A percentile compares a stretch with the other conserved stretches of the same genome.
Conservation (phyloP, 1,140 invertebrate species). For the Drosophila ficusphila region DNA sequence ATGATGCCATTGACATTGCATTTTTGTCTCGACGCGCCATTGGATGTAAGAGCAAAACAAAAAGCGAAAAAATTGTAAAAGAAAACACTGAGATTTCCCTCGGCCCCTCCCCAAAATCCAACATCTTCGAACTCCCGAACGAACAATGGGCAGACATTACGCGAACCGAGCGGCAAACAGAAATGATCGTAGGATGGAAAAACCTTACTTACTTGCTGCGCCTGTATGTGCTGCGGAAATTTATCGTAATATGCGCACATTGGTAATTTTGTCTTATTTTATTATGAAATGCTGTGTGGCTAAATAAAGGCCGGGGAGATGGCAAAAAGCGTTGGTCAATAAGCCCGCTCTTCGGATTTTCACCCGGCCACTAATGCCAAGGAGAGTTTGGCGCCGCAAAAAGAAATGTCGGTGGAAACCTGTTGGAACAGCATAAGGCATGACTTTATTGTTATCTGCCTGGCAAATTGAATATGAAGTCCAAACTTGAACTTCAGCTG, state of each 20-base stretch:
- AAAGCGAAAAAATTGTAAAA: conserved; percentile 30
- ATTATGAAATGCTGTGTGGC: conserved; percentile 68
- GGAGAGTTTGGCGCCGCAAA: conserved; percentile 45
- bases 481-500: conserved; percentile 63
- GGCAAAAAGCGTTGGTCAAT: conserved; percentile 58
- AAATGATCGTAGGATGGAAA: conserved; percentile 44
- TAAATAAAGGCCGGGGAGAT: conserved; percentile 60
- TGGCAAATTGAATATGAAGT: conserved; percentile 45
- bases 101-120: conserved; percentile 16
- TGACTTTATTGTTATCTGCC: conserved; percentile 42
- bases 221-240: conserved; percentile 52
- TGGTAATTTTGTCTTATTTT: conserved; percentile 78
- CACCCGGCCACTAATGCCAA: conserved; percentile 37
- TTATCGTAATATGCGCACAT: conserved; percentile 78
- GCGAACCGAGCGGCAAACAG: conserved; percentile 64
- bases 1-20: conserved; percentile 80
- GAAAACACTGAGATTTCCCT: conserved; percentile 55
- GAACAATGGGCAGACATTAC: conserved; percentile 78
- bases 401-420: conserved; percentile 41
- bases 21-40: conserved; percentile 79
- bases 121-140: conserved; percentile 26
- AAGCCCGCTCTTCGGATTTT: conserved; percentile 43
- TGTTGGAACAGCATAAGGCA: conserved; percentile 40
- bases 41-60: conserved; percentile 73
- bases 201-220: conserved; percentile 20